phyloP scores from a whole-genome alignment of 2,888 invertebrate genomes.

The Eretmocerus hayati region DNA sequence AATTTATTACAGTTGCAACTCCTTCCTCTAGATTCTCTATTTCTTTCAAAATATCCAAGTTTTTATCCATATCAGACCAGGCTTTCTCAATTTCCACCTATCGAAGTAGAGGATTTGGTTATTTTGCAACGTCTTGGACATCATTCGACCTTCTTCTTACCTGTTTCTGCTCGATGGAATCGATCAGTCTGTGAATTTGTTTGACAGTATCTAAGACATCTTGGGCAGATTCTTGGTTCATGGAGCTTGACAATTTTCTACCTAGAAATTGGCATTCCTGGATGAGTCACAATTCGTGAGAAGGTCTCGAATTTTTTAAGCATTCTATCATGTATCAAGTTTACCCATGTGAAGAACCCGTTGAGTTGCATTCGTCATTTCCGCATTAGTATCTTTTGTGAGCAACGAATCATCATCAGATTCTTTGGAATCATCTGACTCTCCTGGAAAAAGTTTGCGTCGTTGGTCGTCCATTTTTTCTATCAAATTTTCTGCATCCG shows the following conservation, averaged over 20 bases:
- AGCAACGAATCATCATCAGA: constrained; percentile 51
- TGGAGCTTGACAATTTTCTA: constrained; percentile 34
- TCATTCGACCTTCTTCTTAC: constrained; percentile 27
- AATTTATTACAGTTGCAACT: constrained; percentile 65
- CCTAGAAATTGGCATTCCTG: constrained; percentile 32
- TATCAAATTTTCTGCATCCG: constrained; percentile 54
- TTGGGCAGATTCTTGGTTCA: constrained; percentile 50
- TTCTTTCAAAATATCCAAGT: constrained; percentile 56
- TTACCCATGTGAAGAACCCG: constrained; percentile 37
- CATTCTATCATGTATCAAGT: background rate
- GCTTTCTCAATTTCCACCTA: constrained; percentile 53
- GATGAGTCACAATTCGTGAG: background rate
- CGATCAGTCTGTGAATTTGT: constrained; percentile 53
- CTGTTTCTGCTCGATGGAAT: constrained; percentile 55
- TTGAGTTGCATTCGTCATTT: constrained; percentile 32
- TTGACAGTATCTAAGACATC: constrained; percentile 57
- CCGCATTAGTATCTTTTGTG: constrained; percentile 51
- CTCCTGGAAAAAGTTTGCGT: constrained; percentile 52
- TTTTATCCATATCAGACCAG: constrained; percentile 56
- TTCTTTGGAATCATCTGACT: constrained; percentile 52
- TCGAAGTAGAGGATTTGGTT: constrained; percentile 5
- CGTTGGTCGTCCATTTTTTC: constrained; percentile 58
- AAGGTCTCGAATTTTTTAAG: background rate
- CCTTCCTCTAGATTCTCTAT: constrained; percentile 57
- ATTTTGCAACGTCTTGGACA: background rate